A percentile compares a stretch with the other conserved stretches of the same genome.
Evolutionary conservation across 2,888 invertebrate genomes (phyloP).

Genomic region (Tinea semifulvella): DNA sequence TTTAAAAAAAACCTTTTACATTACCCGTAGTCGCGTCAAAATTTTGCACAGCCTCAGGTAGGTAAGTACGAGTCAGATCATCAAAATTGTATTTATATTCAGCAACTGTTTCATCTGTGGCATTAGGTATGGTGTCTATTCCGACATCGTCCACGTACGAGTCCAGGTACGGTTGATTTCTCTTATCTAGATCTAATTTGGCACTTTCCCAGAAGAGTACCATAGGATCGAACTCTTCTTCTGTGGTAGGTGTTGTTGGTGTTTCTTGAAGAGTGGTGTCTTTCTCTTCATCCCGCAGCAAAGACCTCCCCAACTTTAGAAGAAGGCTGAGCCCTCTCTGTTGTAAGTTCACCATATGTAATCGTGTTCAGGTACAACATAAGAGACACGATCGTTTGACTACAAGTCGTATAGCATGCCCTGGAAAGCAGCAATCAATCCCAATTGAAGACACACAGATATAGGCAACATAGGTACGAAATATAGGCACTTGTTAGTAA

Average conservation of each 20-base stretch:
- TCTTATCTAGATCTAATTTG: constrained; percentile 35
- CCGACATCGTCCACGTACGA: constrained; percentile 41
- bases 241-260: constrained; percentile 25
- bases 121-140: constrained; percentile 49
- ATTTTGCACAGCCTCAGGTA: constrained; percentile 41
- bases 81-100: constrained; percentile 57
- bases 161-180: constrained; percentile 48
- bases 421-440: constrained; percentile 65
- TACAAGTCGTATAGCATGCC: constrained; percentile 45
- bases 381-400: constrained; percentile 17
- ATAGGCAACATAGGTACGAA: constrained; percentile 22
- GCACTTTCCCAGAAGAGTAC: constrained; percentile 59
- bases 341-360: constrained; percentile 57
- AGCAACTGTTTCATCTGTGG: constrained; percentile 43
- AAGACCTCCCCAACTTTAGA: constrained; percentile 39
- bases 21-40: constrained; percentile 24
- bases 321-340: constrained; percentile 57
- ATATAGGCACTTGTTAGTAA: constrained; percentile 7
- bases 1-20: constrained; percentile 21
- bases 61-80: constrained; percentile 37
- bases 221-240: constrained; percentile 40
- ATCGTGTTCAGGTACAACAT: constrained; percentile 17
- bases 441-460: constrained; percentile 66
- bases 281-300: constrained; percentile 36
- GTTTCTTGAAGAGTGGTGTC: constrained; percentile 26